Conservation (phyloP, 2,888 invertebrate genomes). For the Germaria angustata region DNA sequence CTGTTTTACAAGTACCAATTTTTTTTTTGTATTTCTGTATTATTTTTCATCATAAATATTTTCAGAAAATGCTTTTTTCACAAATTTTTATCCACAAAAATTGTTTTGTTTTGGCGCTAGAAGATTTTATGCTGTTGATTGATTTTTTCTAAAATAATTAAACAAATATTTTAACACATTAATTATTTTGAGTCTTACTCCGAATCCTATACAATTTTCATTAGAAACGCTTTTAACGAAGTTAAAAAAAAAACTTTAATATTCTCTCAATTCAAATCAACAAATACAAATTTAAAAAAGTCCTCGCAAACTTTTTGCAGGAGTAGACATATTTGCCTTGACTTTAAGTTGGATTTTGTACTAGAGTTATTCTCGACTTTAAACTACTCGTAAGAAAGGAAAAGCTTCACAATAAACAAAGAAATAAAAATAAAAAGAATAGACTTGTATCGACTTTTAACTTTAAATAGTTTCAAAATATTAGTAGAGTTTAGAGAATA, state of each 20-base stretch:
- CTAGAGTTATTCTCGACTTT: too few relatives aligned
- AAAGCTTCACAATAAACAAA: too few relatives aligned
- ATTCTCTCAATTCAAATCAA: too few relatives aligned
- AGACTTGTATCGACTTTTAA: too few relatives aligned
- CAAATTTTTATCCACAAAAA: slow-evolving; percentile 55
- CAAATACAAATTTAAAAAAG: too few relatives aligned
- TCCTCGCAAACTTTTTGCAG: too few relatives aligned
- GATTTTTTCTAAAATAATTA: slow-evolving; percentile 70
- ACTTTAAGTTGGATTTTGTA: too few relatives aligned
- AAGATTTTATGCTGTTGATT: slow-evolving; percentile 69
- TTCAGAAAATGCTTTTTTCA: slow-evolving; percentile 37
- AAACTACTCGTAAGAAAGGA: too few relatives aligned
- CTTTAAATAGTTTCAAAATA: too few relatives aligned
- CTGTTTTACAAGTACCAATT: slow-evolving; percentile 12
- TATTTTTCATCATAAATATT: not conserved
- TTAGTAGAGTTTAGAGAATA: too few relatives aligned
- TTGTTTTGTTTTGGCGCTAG: slow-evolving; percentile 68
- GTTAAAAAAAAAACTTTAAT: not conserved
- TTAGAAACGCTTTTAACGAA: not conserved
- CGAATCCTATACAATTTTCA: slow-evolving; percentile 24
- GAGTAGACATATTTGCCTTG: too few relatives aligned
- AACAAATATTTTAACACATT: slow-evolving; percentile 64
- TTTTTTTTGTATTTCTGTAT: not conserved
- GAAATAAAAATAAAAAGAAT: too few relatives aligned
- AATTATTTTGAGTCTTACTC: slow-evolving; percentile 51